A percentile compares a stretch with the other conserved stretches of the same genome.
These are phyloP conservation scores for Pantherophis guttatus DNA, from an alignment of 2,113 vertebrate genomes.

Conservation along the genomic window DNA sequence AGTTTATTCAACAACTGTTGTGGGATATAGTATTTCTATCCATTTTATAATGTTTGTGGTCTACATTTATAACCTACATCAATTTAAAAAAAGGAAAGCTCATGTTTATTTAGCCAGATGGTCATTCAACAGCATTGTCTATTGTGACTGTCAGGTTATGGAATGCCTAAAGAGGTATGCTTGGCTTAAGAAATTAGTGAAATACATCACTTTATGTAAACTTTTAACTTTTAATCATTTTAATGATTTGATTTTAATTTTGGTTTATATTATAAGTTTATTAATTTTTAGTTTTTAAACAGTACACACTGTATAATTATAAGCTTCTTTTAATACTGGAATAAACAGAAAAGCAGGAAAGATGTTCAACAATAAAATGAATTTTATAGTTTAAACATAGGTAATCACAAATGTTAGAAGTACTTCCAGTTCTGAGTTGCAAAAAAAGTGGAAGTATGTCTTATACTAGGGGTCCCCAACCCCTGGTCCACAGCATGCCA, in stretches of 20 bases:
- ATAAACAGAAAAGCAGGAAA: not conserved
- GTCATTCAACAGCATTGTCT: not conserved
- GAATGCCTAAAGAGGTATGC: not conserved
- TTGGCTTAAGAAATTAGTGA: not conserved
- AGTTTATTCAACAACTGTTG: not conserved
- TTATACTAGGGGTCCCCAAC: not conserved
- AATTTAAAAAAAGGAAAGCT: not conserved
- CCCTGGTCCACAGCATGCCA: too few relatives aligned
- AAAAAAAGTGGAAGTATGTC: not conserved
- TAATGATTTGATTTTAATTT: not conserved
- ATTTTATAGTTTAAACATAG: not conserved
- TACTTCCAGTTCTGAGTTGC: not conserved
- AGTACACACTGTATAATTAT: not conserved
- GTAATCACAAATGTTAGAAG: not conserved
- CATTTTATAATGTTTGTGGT: not conserved
- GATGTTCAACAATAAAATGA: not conserved
- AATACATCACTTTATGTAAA: not conserved
- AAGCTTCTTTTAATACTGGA: not conserved
- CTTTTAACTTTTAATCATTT: not conserved
- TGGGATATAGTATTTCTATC: not conserved
- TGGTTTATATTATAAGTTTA: not conserved
- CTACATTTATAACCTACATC: not conserved
- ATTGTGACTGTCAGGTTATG: not conserved
- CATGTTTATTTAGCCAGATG: not conserved
- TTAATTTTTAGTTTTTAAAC: not conserved